Conservation (phyloP, 2,797 vertebrate species). For the Anas acuta region DNA sequence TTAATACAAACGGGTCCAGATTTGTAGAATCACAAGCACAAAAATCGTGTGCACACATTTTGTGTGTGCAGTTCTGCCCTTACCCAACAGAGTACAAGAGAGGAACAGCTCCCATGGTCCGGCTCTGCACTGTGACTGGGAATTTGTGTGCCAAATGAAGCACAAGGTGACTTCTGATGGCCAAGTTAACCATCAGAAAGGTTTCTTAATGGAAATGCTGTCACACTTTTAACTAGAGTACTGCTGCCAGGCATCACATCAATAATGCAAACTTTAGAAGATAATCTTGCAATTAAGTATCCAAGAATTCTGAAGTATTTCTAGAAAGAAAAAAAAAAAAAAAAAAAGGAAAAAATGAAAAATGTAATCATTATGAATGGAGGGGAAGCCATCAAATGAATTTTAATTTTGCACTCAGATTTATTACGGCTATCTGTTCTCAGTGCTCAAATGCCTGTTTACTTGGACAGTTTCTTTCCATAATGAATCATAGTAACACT, state of each 20-base stretch:
- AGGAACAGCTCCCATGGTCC: background rate
- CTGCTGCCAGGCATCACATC: constrained; percentile 67
- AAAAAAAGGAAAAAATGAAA: background rate
- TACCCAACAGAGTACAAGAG: background rate
- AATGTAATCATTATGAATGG: constrained; percentile 33
- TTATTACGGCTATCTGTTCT: constrained; percentile 69
- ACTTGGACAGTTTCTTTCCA: constrained; percentile 75
- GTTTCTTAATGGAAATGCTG: constrained; percentile 65
- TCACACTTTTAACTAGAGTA: constrained; percentile 56
- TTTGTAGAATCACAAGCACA: constrained; percentile 11
- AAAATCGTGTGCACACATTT: background rate
- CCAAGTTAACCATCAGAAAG: constrained; percentile 63
- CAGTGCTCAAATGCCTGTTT: constrained; percentile 68
- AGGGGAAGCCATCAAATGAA: constrained; percentile 33
- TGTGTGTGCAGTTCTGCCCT: background rate
- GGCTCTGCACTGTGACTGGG: background rate
- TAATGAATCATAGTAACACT: constrained; percentile 80
- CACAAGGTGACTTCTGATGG: constrained; percentile 59
- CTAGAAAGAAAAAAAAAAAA: background rate
- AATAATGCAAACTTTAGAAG: constrained; percentile 67
- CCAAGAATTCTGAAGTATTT: constrained; percentile 61
- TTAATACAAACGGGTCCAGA: constrained; percentile 47
- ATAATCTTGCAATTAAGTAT: constrained; percentile 68
- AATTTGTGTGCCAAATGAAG: constrained; percentile 50
- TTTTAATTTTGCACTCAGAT: constrained; percentile 64